Evolutionary conservation across 1,140 invertebrate genomes (phyloP).

Genomic region (Drosophila grimshawi): DNA sequence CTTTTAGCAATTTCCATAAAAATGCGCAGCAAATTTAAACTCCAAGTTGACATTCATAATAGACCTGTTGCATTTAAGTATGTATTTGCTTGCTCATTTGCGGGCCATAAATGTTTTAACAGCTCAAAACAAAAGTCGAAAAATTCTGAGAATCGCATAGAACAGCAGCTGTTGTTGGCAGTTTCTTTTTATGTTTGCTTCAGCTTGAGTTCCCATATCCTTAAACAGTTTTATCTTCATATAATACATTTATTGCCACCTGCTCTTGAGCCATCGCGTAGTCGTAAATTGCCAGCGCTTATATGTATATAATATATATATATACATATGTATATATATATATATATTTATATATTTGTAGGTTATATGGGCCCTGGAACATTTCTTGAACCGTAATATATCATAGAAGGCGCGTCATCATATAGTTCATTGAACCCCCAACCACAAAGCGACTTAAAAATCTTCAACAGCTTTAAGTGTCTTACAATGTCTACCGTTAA

Average conservation of each 20-base stretch:
- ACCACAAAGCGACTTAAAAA: constrained; percentile 71
- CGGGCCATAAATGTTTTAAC: constrained; percentile 9
- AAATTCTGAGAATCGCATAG: constrained; percentile 18
- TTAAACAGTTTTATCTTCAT: constrained; percentile 50
- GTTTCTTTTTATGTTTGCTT: constrained; percentile 24
- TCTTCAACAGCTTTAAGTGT: constrained; percentile 78
- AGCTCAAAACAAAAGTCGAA: background rate
- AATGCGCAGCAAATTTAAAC: background rate
- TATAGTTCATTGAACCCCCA: constrained; percentile 78
- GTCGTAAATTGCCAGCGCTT: constrained; percentile 35
- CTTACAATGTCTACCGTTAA: constrained; percentile 81
- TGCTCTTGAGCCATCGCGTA: constrained; percentile 31
- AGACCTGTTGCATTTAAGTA: constrained; percentile 28
- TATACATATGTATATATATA: background rate
- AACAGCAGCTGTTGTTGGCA: constrained; percentile 7
- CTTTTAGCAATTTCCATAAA: background rate
- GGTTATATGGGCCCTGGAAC: constrained; percentile 12
- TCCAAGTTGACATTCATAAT: background rate
- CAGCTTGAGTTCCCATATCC: constrained; percentile 22
- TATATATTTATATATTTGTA: constrained; percentile 13
- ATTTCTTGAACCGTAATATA: constrained; percentile 56
- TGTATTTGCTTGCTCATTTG: constrained; percentile 22
- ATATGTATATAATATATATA: background rate
- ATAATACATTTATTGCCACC: constrained; percentile 54
- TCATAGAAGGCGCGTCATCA: constrained; percentile 64